Evolutionary conservation across 1,140 invertebrate species (phyloP), one percentile per base, ranked within the genome.

Genomic region (Meloidogyne hapla): DNA sequence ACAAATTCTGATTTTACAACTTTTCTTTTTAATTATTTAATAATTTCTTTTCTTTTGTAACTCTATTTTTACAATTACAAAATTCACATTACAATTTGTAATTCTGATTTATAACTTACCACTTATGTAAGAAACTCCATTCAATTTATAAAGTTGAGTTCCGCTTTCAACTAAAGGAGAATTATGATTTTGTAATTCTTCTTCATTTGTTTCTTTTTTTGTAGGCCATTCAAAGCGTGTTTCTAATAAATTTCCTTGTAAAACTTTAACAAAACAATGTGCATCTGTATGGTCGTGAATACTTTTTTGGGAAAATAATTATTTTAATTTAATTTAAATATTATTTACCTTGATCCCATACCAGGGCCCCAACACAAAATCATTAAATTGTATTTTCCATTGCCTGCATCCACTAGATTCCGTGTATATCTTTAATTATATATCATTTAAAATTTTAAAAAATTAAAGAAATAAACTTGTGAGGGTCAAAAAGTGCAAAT

Each of bases 361-460:
- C 94, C 94, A 87, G 96, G 93, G 40, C 93, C 93, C 96, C 96
- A 99, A 88, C 95, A 98, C 0, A 99, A 87, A 25, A 97, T 90
- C 92, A 99, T 95, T 78, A 99, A 89, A 88, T 99, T 99, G 88
- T 96, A 99, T 87, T 94, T 95, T 1, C 94, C 96, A 88, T 99
- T 98, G 12, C 94, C 95, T 79, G 91, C 91, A 85, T 96, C 94
- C 2, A 97, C 93, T 72, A 98, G 88, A 88, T 97, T 97, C 26
- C 95, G 88, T 0, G 95, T 97, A 85, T 98, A 97, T 80, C 93
- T 95, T 73, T 77, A 61, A 13, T n/a, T n/a, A n/a, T n/a, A n/a
- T n/a, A n/a, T n/a, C n/a, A n/a, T n/a, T n/a, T 63, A 42, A 48
- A 9, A 5, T 15, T 15, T 80, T 21, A 42, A 21, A n/a, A 25